Base-by-base conservation (phyloP, 2,113 vertebrate genomes). In the Thalassarche chlororhynchos region DNA sequence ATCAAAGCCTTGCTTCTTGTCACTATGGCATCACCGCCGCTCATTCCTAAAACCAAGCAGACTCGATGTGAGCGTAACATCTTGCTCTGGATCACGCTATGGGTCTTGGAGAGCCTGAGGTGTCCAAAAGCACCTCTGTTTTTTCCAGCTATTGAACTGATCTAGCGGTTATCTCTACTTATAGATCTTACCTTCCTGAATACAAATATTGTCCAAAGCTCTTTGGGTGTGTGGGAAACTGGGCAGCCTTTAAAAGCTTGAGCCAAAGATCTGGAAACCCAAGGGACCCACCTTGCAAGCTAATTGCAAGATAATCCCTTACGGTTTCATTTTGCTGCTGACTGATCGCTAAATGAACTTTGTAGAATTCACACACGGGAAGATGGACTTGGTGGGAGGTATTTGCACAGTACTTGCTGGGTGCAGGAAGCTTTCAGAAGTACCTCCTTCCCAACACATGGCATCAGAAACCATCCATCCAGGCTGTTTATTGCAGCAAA, bases 71-170 rank as follows among this genome's bases (percentile, higher is more conserved):
- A 89, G 42, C 2, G 1, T n/a, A 47, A 66, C 3, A 0, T 68
- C 68, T 87, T 9, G 1, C 51, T 87, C n/a, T 0, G 0, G 68
- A 25, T 58, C 52, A 51, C 1, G 1, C 1, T 1, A 24, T 55
- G 31, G 62, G 26, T 42, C 49, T 52, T 54, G 71, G 46, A 87
- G 51, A 78, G 19, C 40, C 76, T 54, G 31, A 72, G 36, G 12
- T 89, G 31, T 38, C 71, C 60, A 26, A 81, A 92, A 46, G 34
- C 34, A 81, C 12, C 13, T 60, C 20, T 72, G 15, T 5, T 64
- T 77, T 69, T 81, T 49, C 47, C 60, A 55, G 29, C n/a, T 78
- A 10, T 46, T 55, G 34, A 89, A 47, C 42, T 26, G 46, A 62
- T 42, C 28, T 49, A 84, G 32, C 40, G 46, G 72, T 78, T 93